Conservation (phyloP, 2,113 vertebrate genomes). For the Xiphorhynchus elegans region DNA sequence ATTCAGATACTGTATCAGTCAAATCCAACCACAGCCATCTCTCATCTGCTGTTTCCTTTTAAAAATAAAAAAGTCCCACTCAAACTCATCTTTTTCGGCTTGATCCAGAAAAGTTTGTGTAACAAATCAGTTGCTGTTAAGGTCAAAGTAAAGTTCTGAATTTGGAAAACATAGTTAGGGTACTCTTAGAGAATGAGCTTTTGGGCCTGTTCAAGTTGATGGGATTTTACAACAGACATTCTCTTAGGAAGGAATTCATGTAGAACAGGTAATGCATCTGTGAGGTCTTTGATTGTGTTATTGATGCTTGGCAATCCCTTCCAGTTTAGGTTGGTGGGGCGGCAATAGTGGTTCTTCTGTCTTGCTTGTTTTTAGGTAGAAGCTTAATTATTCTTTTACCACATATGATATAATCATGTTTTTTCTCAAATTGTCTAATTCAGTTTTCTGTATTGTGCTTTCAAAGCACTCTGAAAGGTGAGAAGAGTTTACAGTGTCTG, state of each 20-base stretch:
- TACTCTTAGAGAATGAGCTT: not conserved
- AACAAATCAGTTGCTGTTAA: not conserved
- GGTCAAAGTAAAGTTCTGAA: not conserved
- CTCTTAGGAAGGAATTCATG: not conserved
- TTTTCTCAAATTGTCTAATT: not conserved
- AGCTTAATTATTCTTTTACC: not conserved
- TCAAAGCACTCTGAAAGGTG: not conserved
- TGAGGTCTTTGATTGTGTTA: not conserved
- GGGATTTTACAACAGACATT: not conserved
- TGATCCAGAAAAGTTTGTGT: not conserved
- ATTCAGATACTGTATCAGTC: not conserved
- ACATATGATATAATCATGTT: fast-evolving
- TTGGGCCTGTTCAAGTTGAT: not conserved
- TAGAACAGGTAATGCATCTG: not conserved
- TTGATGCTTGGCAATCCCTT: not conserved
- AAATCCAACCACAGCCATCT: not conserved
- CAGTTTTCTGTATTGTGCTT: not conserved
- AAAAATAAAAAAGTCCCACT: not conserved
- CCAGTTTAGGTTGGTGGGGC: not conserved
- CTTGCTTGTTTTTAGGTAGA: not conserved
- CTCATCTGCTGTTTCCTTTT: not conserved
- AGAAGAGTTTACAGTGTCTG: not conserved
- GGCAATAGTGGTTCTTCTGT: not conserved
- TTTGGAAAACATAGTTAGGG: not conserved
- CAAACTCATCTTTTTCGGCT: not conserved